Base-by-base conservation (phyloP, 1,140 invertebrate species). In the Leptinotarsa lineolata region DNA sequence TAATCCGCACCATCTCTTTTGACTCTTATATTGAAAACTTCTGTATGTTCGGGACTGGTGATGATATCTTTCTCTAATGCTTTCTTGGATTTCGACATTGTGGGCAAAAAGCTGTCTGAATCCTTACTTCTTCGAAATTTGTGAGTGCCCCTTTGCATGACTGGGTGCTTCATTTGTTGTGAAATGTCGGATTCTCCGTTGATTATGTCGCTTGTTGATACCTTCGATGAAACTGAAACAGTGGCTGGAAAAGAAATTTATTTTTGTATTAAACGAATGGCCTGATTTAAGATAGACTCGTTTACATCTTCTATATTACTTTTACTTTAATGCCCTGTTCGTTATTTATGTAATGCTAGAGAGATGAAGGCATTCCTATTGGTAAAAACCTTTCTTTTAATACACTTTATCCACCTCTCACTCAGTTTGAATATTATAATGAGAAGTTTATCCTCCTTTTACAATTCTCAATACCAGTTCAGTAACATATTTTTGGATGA, bases 11-110 rank as follows among this genome's bases (percentile, higher is more conserved):
- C 30, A 39, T 39, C 30, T 68, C 76, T 73, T 72, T 76, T 79
- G 2, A 75, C 68, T 59, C 78, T 45, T 39, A 81, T 78, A 44
- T 77, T 72, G 68, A 81, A 79, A 12, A 78, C 72, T 74, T 81
- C 80, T 3, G 71, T 77, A 60, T 81, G 80, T 68, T 78, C 75
- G 2, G 75, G 70, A 58, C 74, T 64, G 15, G 77, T 78, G n/a
- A 80, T 76, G 39, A 77, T 58, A 39, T 68, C 68, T 18, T 68
- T 72, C 12, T 21, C 22, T 1, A n/a, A 22, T 65, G 21, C 18
- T 65, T 65, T 65, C 39, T 24, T 18, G 15, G 15, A 15, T 22
- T 30, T 24, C 11, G 15, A 65, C 11, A 12, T 30, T 65, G 22
- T 22, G 15, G 24, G 24, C 20, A 65, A 61, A 11, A 39, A 11